phyloP scores from a whole-genome alignment of 2,888 invertebrate species.

The Cepaea hortensis region DNA sequence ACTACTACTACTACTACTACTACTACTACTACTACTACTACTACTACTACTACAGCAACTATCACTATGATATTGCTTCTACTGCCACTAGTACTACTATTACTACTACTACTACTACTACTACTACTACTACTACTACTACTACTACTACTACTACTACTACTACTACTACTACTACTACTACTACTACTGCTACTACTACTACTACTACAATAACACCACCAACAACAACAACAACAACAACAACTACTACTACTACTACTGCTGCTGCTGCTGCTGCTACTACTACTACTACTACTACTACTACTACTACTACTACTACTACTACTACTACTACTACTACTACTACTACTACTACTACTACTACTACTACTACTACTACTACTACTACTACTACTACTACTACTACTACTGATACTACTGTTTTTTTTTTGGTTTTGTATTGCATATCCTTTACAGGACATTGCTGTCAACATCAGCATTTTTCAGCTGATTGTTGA shows the following conservation, averaged over 20 bases:
- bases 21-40: too few species aligned
- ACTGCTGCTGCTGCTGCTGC: background rate
- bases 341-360: background rate
- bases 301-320: background rate
- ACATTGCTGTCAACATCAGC: too few species aligned
- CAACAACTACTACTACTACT: constrained; percentile 14
- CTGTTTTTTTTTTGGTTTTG: too few species aligned
- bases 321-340: background rate
- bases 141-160: background rate
- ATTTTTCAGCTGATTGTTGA: too few species aligned
- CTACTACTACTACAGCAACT: too few species aligned
- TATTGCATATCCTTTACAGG: too few species aligned
- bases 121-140: background rate
- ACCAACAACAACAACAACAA: background rate
- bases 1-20: too few species aligned
- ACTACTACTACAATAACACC: too few species aligned
- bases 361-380: background rate
- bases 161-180: background rate
- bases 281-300: constrained; percentile 16
- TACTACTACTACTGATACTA: too few species aligned
- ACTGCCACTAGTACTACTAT: background rate
- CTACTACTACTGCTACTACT: background rate
- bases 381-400: background rate
- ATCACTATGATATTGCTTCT: too few species aligned
- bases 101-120: too few species aligned